Percentiles rank a stretch among this genome's conserved stretches.
These are phyloP conservation scores for Bathynomus jamesi DNA, from an alignment of 1,140 invertebrate genomes.

Conservation along the genomic window DNA sequence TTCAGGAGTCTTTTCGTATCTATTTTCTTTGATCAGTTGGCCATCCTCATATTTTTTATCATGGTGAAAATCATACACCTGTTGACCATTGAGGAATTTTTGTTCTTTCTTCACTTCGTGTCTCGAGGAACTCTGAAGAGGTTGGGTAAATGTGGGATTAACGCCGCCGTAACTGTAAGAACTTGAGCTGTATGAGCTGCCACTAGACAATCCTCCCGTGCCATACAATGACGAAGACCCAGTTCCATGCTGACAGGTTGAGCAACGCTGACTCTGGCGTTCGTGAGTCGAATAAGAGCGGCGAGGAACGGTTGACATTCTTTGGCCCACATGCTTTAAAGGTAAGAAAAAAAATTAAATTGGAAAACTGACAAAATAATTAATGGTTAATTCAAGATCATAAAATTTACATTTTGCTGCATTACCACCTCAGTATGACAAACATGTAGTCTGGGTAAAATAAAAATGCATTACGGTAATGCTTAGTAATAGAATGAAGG, in stretches of 20 bases:
- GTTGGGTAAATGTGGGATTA: not conserved
- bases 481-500: too few species aligned
- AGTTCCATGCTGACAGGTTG: not conserved
- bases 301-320: not conserved
- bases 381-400: too few species aligned
- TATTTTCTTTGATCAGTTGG: slow-evolving; percentile 22
- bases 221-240: too few species aligned
- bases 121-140: slow-evolving; percentile 5
- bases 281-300: not conserved
- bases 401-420: too few species aligned
- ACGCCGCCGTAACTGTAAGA: not conserved
- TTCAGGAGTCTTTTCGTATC: slow-evolving; percentile 12
- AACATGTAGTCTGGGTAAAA: too few species aligned
- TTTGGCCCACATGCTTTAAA: too few species aligned
- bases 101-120: slow-evolving; percentile 26
- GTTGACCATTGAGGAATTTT: slow-evolving; percentile 28
- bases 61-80: slow-evolving; percentile 24
- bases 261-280: not conserved
- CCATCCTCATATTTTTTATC: slow-evolving; percentile 29
- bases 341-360: too few species aligned
- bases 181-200: not conserved
- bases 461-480: too few species aligned
- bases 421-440: too few species aligned
- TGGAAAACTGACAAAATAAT: too few species aligned
- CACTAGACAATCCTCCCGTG: not conserved